Base-by-base conservation (phyloP, 2,797 vertebrate genomes). In the Oreortyx pictus region DNA sequence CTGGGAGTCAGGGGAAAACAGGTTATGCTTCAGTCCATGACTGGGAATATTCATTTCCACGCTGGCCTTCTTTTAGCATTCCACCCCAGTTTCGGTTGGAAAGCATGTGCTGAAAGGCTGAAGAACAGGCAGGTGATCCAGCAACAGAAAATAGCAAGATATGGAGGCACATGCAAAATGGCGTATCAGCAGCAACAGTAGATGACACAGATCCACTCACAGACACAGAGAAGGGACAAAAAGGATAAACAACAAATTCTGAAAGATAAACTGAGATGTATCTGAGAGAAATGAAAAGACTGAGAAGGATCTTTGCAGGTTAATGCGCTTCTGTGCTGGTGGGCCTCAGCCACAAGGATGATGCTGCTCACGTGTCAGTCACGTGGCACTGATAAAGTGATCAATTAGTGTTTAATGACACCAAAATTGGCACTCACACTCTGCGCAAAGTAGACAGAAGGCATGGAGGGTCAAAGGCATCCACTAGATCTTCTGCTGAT, bases 11-110 rank as follows among this genome's bases (percentile, higher is more conserved):
- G 54, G 16, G n/a, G n/a, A 12, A 37, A 66, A 75, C 35, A 0
- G 1, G 39, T 35, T 11, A 9, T 4, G 33, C 33, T 24, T 70
- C 29, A 57, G 15, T 25, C 25, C 0, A 0, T 18, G 31, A 25
- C 46, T 10, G n/a, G 70, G 60, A 80, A 86, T 0, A 9, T 41
- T 39, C 24, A 14, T 14, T 25, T 24, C 44, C 56, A 27, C 4
- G 9, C 47, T 68, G 54, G 31, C 50, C 44, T 33, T 39, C 11
- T 12, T 50, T 27, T 18, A 31, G 44, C 27, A 20, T 47, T 23
- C 77, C 54, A 31, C 11, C 22, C 15, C 37, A 9, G 29, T 6
- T 54, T 39, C 9, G 4, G 68, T 66, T 3, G 25, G 22, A 80
- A 56, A 47, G 22, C n/a, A 33, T n/a, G 24, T 0, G 24, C 24